Conservation (phyloP, 2,797 vertebrate genomes). For the Artibeus jamaicensis region DNA sequence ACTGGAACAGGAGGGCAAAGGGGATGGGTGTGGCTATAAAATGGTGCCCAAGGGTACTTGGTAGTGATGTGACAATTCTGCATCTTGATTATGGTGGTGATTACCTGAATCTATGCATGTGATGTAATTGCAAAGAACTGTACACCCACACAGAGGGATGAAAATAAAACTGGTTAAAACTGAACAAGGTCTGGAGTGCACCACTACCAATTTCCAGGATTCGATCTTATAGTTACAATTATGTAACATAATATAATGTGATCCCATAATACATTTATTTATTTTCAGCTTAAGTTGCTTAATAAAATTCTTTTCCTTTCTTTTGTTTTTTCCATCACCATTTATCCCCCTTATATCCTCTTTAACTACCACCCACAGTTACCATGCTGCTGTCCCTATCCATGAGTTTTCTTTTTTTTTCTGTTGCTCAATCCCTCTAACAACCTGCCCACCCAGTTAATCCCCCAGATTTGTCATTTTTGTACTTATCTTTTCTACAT, state of each 20-base stretch:
- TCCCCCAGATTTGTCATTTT: neutral
- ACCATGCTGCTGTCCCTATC: neutral
- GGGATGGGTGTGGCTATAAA: neutral
- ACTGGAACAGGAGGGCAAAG: neutral
- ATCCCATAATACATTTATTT: neutral
- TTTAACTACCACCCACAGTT: neutral
- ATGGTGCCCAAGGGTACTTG: neutral
- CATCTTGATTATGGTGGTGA: neutral
- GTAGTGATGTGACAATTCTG: neutral
- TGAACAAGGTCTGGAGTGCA: neutral
- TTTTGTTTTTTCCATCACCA: neutral
- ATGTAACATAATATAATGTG: neutral
- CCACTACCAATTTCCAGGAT: neutral
- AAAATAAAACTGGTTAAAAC: neutral
- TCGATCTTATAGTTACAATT: neutral
- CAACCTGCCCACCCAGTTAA: neutral
- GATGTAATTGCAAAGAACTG: neutral
- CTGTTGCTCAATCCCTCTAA: neutral
- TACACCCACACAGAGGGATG: too few relatives aligned
- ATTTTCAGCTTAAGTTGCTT: neutral
- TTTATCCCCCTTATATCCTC: neutral
- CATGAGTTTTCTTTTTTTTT: neutral
- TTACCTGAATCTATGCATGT: neutral
- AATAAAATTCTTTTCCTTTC: neutral
- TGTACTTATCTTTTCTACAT: neutral